A percentile compares a stretch with the other conserved stretches of the same genome.
Conservation (phyloP, 2,888 invertebrate genomes). For the Pseudeuparius sepicola region DNA sequence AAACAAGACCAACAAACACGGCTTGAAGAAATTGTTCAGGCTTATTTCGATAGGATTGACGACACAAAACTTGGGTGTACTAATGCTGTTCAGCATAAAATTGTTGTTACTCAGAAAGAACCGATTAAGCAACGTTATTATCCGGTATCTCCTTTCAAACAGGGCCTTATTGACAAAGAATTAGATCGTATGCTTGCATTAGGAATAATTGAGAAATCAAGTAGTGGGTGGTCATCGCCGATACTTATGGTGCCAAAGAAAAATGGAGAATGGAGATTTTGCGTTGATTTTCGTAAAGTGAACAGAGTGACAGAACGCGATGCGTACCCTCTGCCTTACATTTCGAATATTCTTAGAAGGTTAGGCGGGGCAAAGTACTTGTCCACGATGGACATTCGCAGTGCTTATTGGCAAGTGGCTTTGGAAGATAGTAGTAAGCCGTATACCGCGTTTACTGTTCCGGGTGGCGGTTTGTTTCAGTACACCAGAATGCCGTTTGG, state of each 20-base stretch:
- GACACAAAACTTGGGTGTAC: slow-evolving; percentile 2
- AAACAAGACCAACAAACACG: too few species aligned
- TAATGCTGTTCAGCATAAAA: slow-evolving; percentile 8
- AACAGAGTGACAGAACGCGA: slow-evolving; percentile 28
- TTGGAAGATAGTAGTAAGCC: slow-evolving; percentile 2
- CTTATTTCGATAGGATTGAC: slow-evolving; percentile 3
- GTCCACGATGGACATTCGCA: slow-evolving; percentile 24
- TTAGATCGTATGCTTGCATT: slow-evolving; percentile 15
- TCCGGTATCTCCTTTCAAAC: slow-evolving; percentile 14
- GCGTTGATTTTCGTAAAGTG: slow-evolving; percentile 28
- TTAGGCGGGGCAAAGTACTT: slow-evolving; percentile 27
- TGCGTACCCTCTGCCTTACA: slow-evolving; percentile 29
- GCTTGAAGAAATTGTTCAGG: slow-evolving; percentile 8
- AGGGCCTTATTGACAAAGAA: slow-evolving; percentile 11
- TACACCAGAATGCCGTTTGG: slow-evolving; percentile 26
- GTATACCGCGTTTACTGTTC: slow-evolving; percentile 17
- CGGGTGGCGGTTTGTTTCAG: too few species aligned
- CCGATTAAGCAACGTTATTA: slow-evolving; percentile 8
- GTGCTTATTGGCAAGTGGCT: slow-evolving; percentile 3
- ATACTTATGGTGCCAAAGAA: too few species aligned
- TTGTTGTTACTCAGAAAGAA: slow-evolving; percentile 3
- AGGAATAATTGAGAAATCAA: slow-evolving; percentile 13
- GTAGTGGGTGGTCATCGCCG: slow-evolving; percentile 18
- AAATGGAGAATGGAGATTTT: too few species aligned
- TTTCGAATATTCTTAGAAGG: slow-evolving; percentile 26